Evolutionary conservation across 2,113 vertebrate species (phyloP), one percentile per base, ranked within the genome.

Genomic region (Salvelinus namaycush): DNA sequence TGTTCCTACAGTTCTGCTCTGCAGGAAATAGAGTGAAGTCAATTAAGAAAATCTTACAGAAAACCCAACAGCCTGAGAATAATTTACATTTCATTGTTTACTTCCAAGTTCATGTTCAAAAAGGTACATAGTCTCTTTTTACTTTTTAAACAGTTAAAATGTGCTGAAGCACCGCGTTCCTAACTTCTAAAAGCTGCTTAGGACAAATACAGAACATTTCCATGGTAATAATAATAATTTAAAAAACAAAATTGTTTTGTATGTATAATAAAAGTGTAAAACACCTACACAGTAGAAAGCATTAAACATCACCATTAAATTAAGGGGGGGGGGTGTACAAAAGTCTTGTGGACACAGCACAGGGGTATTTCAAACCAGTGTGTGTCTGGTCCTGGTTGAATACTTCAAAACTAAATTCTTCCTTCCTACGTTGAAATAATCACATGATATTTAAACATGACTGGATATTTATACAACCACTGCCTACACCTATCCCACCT

Each of bases 221-320:
- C 39, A 93, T 93, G 95, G 96, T 94, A 95, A 97, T 97, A 95
- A 96, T 95, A 95, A 95, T 90, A 89, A 87, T 22, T 95, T 95
- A 96, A 96, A 79, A 97, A 95, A 93, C 96, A 96, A 6, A 9
- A 44, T 44, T 3, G 39, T 44, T 9, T 54, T 54, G 94, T 94
- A 96, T 96, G 94, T 96, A 93, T 89, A 97, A 98, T 95, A 97
- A 97, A 98, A 95, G 95, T 96, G 90, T 97, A 97, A 97, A 98
- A 97, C 95, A 96, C 93, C 95, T 96, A 98, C 96, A 96, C 96
- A 92, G 95, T 96, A 97, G 96, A 99, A 98, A 96, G 94, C 94
- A 96, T 96, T 95, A 86, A 96, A 97, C 95, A 88, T 95, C 93
- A 96, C 97, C 94, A 96, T 93, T 94, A 97, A 96, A 97, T 91